Conservation (phyloP, 2,888 invertebrate species). For the Phorcus lineatus region DNA sequence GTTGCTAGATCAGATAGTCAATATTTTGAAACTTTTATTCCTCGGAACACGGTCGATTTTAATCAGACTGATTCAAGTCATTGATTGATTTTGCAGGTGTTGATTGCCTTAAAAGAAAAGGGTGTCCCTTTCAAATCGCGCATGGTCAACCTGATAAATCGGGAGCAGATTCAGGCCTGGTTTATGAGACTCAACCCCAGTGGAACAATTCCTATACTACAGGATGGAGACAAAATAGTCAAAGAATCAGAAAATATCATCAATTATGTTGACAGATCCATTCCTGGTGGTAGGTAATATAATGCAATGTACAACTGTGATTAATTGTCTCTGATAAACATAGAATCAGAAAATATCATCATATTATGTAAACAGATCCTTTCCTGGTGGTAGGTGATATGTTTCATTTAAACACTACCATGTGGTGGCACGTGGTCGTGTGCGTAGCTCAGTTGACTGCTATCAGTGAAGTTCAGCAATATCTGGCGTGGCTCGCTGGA, state of each 20-base stretch:
- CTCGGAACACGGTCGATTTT: too few species aligned
- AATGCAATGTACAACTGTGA: neutral
- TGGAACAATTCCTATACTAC: slow-evolving; percentile 56
- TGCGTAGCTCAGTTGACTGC: too few species aligned
- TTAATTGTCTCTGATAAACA: neutral
- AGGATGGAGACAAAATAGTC: slow-evolving; percentile 53
- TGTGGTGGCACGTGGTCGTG: too few species aligned
- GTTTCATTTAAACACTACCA: too few species aligned
- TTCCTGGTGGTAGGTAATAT: slow-evolving; percentile 36
- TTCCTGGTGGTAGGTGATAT: too few species aligned
- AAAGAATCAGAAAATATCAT: slow-evolving; percentile 59
- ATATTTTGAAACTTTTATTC: too few species aligned
- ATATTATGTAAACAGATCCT: too few species aligned
- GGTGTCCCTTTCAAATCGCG: slow-evolving; percentile 43
- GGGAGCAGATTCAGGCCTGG: slow-evolving; percentile 53
- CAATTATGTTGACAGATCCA: slow-evolving; percentile 53
- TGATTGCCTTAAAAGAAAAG: slow-evolving; percentile 54
- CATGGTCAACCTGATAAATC: slow-evolving; percentile 38
- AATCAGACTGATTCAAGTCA: too few species aligned
- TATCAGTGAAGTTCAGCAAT: too few species aligned
- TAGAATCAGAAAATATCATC: neutral
- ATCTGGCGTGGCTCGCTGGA: too few species aligned
- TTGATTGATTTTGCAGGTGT: slow-evolving; percentile 39
- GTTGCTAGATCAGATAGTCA: too few species aligned
- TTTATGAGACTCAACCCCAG: slow-evolving; percentile 55